Evolutionary conservation across 2,888 invertebrate species (phyloP).

Genomic region (Acanthococcus lagerstroemiae): DNA sequence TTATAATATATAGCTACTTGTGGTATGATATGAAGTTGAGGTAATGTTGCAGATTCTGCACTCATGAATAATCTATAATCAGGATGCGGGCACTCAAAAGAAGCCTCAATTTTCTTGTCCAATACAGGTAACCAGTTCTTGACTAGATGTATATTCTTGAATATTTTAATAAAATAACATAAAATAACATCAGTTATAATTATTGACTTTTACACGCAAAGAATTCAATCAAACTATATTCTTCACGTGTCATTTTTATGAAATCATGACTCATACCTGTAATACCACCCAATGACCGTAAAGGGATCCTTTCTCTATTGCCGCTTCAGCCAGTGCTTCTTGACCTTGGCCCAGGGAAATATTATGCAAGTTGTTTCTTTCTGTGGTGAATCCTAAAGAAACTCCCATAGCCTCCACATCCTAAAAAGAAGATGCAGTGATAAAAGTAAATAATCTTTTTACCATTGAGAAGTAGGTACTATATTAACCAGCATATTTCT

Average conservation of each 20-base stretch:
- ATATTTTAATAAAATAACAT: background rate
- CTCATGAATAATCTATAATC: constrained; percentile 67
- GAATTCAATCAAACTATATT: background rate
- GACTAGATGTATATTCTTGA: constrained; percentile 83
- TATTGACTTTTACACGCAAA: background rate
- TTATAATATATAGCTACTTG: constrained; percentile 40
- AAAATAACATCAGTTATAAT: background rate
- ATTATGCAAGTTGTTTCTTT: constrained; percentile 78
- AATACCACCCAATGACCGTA: constrained; percentile 88
- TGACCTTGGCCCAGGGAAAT: constrained; percentile 92
- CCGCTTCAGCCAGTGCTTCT: constrained; percentile 79
- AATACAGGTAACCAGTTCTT: constrained; percentile 75
- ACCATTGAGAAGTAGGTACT: too few relatives aligned
- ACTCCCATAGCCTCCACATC: constrained; percentile 81
- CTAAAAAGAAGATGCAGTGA: constrained; percentile 40
- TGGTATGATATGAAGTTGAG: constrained; percentile 53
- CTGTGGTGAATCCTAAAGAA: constrained; percentile 65
- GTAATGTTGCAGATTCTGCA: constrained; percentile 71
- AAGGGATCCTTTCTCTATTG: constrained; percentile 64
- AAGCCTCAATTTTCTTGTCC: constrained; percentile 84
- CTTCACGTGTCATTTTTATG: background rate
- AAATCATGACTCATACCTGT: constrained; percentile 42
- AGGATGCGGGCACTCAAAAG: constrained; percentile 54
- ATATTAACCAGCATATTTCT: too few relatives aligned
- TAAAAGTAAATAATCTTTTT: too few relatives aligned